Evolutionary conservation across 2,888 invertebrate species (phyloP).

Genomic region (Gnatocerus cornutus): DNA sequence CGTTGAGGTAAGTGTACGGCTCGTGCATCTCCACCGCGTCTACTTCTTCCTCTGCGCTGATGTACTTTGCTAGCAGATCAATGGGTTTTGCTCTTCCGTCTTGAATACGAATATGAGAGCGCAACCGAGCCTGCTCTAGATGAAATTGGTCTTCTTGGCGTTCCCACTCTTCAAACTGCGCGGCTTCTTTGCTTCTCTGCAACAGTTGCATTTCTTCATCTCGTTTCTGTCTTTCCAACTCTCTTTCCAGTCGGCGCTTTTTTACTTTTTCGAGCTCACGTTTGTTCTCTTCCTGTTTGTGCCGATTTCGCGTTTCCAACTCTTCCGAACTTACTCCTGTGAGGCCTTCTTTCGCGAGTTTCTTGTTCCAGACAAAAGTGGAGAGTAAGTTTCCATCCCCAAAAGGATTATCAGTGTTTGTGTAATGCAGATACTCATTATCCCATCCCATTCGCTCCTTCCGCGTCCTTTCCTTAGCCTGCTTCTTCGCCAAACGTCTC

Average conservation of each 20-base stretch:
- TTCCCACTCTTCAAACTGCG: constrained; percentile 94
- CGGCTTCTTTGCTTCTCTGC: constrained; percentile 92
- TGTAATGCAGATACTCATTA: constrained; percentile 96
- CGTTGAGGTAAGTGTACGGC: constrained; percentile 95
- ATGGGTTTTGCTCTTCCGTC: constrained; percentile 99
- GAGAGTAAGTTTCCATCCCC: constrained; percentile 96
- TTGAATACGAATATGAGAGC: constrained; percentile 96
- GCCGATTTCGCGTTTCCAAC: constrained; percentile 86
- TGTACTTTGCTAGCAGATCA: constrained; percentile 96
- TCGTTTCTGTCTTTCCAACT: constrained; percentile 86
- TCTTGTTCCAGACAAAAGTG: constrained; percentile 98
- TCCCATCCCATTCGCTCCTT: constrained; percentile 98
- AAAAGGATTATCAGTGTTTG: constrained; percentile 98
- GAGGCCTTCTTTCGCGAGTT: constrained; percentile 94
- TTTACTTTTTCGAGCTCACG: constrained; percentile 95
- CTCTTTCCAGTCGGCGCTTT: constrained; percentile 90
- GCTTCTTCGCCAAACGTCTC: constrained; percentile 91
- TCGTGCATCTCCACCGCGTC: constrained; percentile 98
- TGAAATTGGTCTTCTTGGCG: constrained; percentile 98
- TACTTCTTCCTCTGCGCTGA: constrained; percentile 91
- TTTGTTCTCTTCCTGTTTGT: constrained; percentile 93
- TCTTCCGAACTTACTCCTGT: constrained; percentile 84
- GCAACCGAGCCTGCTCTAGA: constrained; percentile 93
- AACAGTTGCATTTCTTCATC: constrained; percentile 89
- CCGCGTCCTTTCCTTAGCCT: constrained; percentile 89